Percentiles rank a stretch among this genome's conserved stretches.
These are phyloP conservation scores for Pica pica DNA, from an alignment of 2,113 vertebrate species.

Conservation along the genomic window DNA sequence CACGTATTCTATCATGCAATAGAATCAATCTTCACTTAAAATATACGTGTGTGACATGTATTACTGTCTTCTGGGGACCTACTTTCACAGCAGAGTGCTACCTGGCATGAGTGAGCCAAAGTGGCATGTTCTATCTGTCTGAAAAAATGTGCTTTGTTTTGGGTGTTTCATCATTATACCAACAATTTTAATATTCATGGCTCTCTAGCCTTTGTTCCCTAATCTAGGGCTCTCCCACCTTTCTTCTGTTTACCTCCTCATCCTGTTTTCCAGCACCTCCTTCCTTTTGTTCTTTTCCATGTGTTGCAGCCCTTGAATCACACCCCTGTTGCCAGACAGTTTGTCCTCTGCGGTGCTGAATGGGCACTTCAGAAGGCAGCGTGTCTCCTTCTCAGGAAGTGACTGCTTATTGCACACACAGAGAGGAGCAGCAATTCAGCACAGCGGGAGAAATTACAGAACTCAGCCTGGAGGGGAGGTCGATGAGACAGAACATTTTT, in stretches of 20 bases:
- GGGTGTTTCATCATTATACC: background rate
- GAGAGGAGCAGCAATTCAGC: slow-evolving; percentile 2
- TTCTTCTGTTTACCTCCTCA: background rate
- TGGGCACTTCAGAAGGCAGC: background rate
- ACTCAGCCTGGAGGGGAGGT: slow-evolving; percentile 18
- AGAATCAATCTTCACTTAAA: background rate
- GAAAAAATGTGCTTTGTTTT: background rate
- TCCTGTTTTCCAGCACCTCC: background rate
- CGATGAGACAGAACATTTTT: slow-evolving; percentile 24
- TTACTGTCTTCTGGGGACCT: background rate
- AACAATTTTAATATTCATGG: background rate
- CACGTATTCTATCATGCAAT: background rate
- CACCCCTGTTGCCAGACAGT: slow-evolving; percentile 10
- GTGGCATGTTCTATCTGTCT: background rate
- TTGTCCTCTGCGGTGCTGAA: slow-evolving; percentile 10
- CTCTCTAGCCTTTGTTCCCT: background rate
- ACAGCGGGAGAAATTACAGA: slow-evolving; percentile 16
- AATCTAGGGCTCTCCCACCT: background rate
- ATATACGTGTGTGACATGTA: fast-evolving
- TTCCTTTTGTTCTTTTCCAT: background rate
- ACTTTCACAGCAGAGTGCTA: background rate
- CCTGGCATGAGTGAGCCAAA: background rate
- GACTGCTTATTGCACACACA: background rate
- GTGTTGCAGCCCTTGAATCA: background rate
- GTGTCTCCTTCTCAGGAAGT: background rate